phyloP scores from a whole-genome alignment of 2,113 vertebrate species.

The Sitta europaea region DNA sequence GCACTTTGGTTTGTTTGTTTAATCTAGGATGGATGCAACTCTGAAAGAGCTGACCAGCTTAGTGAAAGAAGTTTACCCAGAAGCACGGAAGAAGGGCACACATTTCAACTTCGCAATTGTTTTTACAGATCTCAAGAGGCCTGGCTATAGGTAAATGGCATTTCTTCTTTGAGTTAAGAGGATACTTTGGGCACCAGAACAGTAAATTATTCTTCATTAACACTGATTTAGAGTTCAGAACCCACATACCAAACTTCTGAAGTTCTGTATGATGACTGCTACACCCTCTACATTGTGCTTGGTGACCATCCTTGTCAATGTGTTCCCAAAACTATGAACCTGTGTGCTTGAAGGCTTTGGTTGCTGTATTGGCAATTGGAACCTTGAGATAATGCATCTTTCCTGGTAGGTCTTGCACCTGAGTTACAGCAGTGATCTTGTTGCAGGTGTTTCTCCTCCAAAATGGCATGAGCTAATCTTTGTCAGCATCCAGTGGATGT shows the following conservation, averaged over 20 bases:
- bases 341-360: not conserved
- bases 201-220: not conserved
- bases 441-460: not conserved
- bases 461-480: not conserved
- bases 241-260: not conserved
- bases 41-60: slow-evolving; percentile 94
- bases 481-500: not conserved
- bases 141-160: slow-evolving; percentile 85
- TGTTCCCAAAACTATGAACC: not conserved
- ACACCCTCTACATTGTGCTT: too few relatives aligned
- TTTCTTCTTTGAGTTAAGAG: not conserved
- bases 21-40: slow-evolving; percentile 94
- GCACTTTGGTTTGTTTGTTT: not conserved
- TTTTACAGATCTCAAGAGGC: slow-evolving; percentile 90
- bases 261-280: fast-evolving
- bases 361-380: not conserved
- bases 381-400: not conserved
- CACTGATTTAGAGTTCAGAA: not conserved
- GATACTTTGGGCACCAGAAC: not conserved
- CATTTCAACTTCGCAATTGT: slow-evolving; percentile 97
- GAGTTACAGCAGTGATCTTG: not conserved
- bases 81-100: slow-evolving; percentile 95
- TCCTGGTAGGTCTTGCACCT: not conserved
- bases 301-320: fast-evolving
- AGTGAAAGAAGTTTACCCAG: slow-evolving; percentile 97